Evolutionary conservation across 1,140 invertebrate species (phyloP), one percentile per base, ranked within the genome.

Genomic region (Anadara kagoshimensis): DNA sequence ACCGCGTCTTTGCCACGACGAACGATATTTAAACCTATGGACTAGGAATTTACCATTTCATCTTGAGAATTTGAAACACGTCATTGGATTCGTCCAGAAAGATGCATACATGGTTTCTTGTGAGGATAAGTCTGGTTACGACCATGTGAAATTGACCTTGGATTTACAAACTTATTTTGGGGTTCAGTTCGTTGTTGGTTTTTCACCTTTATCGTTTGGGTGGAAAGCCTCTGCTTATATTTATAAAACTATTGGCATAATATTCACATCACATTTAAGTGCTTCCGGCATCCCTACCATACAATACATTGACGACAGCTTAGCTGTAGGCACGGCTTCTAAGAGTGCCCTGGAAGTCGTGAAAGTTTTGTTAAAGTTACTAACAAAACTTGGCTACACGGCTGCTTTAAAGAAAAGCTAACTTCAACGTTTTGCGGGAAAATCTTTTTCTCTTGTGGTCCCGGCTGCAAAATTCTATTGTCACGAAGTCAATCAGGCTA

Each of bases 281-380:
- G n/a, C 53, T 29, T 26, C 49, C 36, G 18, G 12, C 58, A 45
- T 75, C 18, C 5, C 26, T 20, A 75, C 49, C 58, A 63, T 49
- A 12, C 61, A 62, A 22, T 78, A 75, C 29, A 78, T 75, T 59
- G 76, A 78, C 69, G 68, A 78, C 24, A 66, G 73, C 16, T 54
- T 75, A 36, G 47, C 41, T 18, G 58, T 73, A 26, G 49, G 61
- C 45, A 64, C 56, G 12, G 29, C 24, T 18, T 24, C 18, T 26
- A n/a, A n/a, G n/a, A 51, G 44, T 36, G 26, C 18, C 20, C 10
- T 44, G 63, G 66, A 29, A n/a, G 18, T 20, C 4, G 18, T 56
- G 36, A 47, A 18, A 36, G 26, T 61, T 12, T 10, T 72, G 43
- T n/a, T n/a, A n/a, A n/a, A 72, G 51, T 22, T 65, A 22, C 59